Evolutionary conservation across 2,797 vertebrate species (phyloP), one percentile per base, ranked within the genome.

Genomic region (Apogon hyalosoma): DNA sequence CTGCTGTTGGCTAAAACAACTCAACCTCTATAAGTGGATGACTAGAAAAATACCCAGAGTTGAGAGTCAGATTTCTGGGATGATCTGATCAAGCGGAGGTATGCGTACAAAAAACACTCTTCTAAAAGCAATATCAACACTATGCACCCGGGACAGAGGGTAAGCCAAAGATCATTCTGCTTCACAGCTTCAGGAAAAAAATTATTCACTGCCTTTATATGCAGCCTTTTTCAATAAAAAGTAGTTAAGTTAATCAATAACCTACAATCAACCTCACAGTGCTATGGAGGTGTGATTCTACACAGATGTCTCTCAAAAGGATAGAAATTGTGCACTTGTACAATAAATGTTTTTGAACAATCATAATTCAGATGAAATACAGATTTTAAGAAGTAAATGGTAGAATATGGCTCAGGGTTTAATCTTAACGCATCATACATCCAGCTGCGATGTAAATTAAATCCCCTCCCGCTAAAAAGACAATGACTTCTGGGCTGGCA

Each of bases 81-180:
- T 90, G 86, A 90, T 90, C 84, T 88, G 84, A 86, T 88, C 84
- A 86, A 80, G 89, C 69, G 2, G 69, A 86, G 88, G 80, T 90
- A 91, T 89, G 87, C 77, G 83, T 83, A 88, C 87, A 90, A 76
- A 91, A 92, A 92, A 92, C 85, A 89, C 70, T 71, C 73, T 8
- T 68, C 78, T 82, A 67, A 81, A 82, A 84, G 85, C 67, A 88
- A 87, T 59, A 79, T 83, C 80, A 83, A 77, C 77, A 84, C 46
- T 51, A 15, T 56, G 74, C 62, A 82, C 81, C 75, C 66, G 69
- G 68, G 78, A 79, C 69, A 48, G 42, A 43, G 50, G 57, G 28
- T 33, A 73, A 77, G 77, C 79, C 79, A 78, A 79, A 82, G 79
- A 88, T 75, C 78, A 64, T 85, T 70, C 43, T 41, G 61, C 75